Evolutionary conservation across 2,797 vertebrate genomes (phyloP).

Genomic region (Microctenopoma steveboyesi): DNA sequence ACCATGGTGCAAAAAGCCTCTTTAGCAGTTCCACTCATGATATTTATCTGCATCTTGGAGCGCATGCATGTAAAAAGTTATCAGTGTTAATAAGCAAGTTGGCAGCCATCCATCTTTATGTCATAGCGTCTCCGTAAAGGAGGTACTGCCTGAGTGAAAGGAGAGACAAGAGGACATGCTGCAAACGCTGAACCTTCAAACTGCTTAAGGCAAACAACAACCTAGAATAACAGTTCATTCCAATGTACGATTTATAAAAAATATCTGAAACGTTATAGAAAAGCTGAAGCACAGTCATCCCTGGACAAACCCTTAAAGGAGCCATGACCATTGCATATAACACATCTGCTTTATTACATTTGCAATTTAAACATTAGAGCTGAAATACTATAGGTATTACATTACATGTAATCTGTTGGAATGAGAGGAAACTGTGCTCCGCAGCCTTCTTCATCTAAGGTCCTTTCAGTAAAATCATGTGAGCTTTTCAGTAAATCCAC

Average conservation of each 20-base stretch:
- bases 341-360: constrained; percentile 17
- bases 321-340: constrained; percentile 4
- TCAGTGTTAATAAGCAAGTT: constrained; percentile 49
- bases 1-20: neutral
- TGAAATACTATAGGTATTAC: neutral
- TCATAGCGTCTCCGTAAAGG: constrained; percentile 13
- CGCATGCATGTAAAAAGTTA: constrained; percentile 21
- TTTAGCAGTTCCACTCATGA: no score
- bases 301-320: constrained; percentile 1
- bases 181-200: constrained; percentile 1
- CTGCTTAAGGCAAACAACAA: constrained; percentile 3
- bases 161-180: constrained; percentile 12
- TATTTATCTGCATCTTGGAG: constrained; percentile 19
- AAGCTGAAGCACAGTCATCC: constrained; percentile 19
- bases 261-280: neutral
- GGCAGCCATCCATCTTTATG: constrained; percentile 38
- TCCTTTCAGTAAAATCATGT: constrained; percentile 5
- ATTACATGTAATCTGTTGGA: constrained; percentile 17
- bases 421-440: constrained; percentile 28
- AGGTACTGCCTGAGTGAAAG: constrained; percentile 21
- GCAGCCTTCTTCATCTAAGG: no score
- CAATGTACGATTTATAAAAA: constrained; percentile 20
- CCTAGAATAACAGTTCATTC: constrained; percentile 1
- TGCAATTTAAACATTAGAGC: constrained; percentile 1
- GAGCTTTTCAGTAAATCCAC: constrained; percentile 14